Conservation (phyloP, 2,113 vertebrate genomes). For the Pagrus major region DNA sequence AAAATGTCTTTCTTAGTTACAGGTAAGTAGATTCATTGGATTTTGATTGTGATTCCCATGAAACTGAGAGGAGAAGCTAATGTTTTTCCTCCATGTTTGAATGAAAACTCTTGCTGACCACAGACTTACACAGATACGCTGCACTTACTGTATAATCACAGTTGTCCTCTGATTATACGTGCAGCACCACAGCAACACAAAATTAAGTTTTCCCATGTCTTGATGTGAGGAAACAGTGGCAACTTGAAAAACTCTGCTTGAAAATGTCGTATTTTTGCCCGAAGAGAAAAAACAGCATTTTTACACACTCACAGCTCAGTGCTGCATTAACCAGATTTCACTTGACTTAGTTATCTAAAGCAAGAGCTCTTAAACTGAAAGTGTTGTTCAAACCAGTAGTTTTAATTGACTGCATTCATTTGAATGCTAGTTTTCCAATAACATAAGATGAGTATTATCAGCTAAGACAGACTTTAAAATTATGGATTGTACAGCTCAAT, state of each 20-base stretch:
- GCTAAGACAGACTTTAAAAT: background rate
- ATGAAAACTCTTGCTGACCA: constrained; percentile 61
- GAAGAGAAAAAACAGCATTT: constrained; percentile 22
- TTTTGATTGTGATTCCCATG: constrained; percentile 49
- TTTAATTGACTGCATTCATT: constrained; percentile 9
- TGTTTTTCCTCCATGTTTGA: constrained; percentile 62
- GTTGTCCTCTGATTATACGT: constrained; percentile 71
- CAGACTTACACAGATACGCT: constrained; percentile 61
- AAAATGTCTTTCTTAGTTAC: constrained; percentile 40
- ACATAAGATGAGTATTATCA: background rate
- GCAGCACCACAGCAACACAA: constrained; percentile 51
- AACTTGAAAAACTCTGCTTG: constrained; percentile 44
- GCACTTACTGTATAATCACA: constrained; percentile 71
- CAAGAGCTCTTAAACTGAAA: background rate
- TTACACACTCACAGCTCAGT: constrained; percentile 18
- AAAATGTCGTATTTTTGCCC: constrained; percentile 44
- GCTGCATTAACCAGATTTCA: background rate
- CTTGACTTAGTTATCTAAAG: background rate
- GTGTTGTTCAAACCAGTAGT: constrained; percentile 11
- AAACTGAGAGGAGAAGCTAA: constrained; percentile 36
- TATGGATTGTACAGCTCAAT: background rate
- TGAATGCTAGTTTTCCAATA: constrained; percentile 6
- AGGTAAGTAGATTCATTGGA: constrained; percentile 54
- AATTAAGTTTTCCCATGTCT: constrained; percentile 66
- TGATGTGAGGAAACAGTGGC: constrained; percentile 55